Percentiles rank a stretch among this genome's conserved stretches.
Conservation (phyloP, 2,797 vertebrate genomes). For the Botia kubotai region DNA sequence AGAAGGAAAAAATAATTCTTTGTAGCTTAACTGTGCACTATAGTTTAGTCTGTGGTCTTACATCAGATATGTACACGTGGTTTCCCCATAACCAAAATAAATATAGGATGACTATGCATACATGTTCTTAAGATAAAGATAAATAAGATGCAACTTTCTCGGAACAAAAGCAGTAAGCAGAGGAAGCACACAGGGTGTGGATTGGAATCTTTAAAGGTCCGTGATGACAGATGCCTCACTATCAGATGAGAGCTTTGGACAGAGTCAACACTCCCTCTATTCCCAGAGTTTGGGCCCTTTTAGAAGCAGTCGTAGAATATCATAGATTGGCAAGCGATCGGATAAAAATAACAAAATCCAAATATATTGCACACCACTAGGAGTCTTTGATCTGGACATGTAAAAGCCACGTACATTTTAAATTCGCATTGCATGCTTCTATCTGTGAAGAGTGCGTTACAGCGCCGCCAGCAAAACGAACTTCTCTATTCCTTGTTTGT, state of each 20-base stretch:
- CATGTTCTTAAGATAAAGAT: conserved; percentile 63
- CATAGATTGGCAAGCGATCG: conserved; percentile 29
- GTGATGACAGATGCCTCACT: conserved; percentile 50
- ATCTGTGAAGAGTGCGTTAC: conserved; percentile 12
- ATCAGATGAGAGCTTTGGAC: conserved; percentile 44
- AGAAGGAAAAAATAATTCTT: conserved; percentile 15
- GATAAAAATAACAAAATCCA: conserved; percentile 56
- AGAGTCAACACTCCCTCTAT: conserved; percentile 16
- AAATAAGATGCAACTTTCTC: conserved; percentile 67
- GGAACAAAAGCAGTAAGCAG: conserved; percentile 53
- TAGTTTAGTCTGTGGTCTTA: conserved; percentile 56
- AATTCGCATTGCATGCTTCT: not conserved
- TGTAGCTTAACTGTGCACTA: conserved; percentile 41
- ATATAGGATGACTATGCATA: conserved; percentile 68
- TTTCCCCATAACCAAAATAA: conserved; percentile 74
- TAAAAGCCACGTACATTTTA: conserved; percentile 31
- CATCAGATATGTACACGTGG: conserved; percentile 72
- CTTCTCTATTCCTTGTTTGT: not conserved
- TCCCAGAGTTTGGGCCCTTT: conserved; percentile 64
- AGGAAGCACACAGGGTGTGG: conserved; percentile 10
- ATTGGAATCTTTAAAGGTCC: conserved; percentile 47
- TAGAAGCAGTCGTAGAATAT: conserved; percentile 45
- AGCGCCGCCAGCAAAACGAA: not conserved
- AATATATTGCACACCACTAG: conserved; percentile 72
- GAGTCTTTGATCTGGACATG: conserved; percentile 47